A percentile compares a stretch with the other conserved stretches of the same genome.
phyloP scores from a whole-genome alignment of 1,140 invertebrate genomes.

The Zaprionus camerounensis region DNA sequence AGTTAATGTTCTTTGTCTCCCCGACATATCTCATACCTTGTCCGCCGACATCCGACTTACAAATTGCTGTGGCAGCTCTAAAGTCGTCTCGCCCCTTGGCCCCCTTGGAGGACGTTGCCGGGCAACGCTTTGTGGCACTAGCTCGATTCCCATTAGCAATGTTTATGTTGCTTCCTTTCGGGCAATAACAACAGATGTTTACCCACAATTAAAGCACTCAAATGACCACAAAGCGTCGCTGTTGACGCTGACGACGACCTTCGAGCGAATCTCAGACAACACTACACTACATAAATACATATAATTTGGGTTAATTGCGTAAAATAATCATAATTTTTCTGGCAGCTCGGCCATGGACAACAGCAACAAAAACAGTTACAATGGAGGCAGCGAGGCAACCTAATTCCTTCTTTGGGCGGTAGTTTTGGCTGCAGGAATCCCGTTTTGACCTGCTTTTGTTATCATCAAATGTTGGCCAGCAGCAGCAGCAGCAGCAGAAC shows the following conservation, averaged over 20 bases:
- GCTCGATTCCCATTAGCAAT: constrained; percentile 37
- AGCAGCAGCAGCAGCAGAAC: constrained; percentile 43
- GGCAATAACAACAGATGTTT: constrained; percentile 45
- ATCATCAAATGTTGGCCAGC: constrained; percentile 70
- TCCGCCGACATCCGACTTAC: background rate
- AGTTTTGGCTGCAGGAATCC: constrained; percentile 7
- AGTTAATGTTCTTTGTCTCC: background rate
- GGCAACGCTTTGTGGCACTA: background rate
- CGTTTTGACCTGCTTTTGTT: constrained; percentile 76
- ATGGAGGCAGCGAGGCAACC: background rate
- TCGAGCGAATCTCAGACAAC: constrained; percentile 48
- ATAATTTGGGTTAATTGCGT: constrained; percentile 76
- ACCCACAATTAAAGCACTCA: constrained; percentile 49
- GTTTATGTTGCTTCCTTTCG: constrained; percentile 33
- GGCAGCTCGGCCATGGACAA: constrained; percentile 20
- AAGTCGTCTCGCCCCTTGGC: background rate
- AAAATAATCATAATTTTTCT: constrained; percentile 74
- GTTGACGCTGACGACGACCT: constrained; percentile 49
- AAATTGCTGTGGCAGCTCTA: constrained; percentile 19
- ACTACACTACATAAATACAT: constrained; percentile 65
- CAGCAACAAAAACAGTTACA: constrained; percentile 16
- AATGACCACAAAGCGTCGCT: constrained; percentile 38
- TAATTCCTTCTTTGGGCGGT: constrained; percentile 28
- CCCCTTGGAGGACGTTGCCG: background rate
- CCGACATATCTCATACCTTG: background rate